Evolutionary conservation across 64 coral and sea anemone genomes (phyloP).

Genomic region (Actinia equina): DNA sequence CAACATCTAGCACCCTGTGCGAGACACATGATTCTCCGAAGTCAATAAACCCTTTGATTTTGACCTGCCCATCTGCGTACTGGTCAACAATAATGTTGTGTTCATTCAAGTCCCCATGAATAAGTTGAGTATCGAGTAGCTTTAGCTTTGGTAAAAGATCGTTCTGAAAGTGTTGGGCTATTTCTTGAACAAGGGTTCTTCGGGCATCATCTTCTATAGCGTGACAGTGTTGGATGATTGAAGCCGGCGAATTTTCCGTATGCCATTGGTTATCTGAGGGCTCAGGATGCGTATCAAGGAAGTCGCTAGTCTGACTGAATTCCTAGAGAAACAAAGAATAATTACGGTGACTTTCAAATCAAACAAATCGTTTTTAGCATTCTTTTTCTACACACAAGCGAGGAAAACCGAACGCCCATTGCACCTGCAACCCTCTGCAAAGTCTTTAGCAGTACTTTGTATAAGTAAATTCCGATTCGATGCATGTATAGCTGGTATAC

Average conservation of each 20-base stretch:
- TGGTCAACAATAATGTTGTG: not conserved
- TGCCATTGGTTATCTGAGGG: not conserved
- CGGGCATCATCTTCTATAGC: not conserved
- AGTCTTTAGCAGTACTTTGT: no score
- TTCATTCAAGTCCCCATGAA: not conserved
- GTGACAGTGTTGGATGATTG: not conserved
- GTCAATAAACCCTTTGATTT: slow-evolving; percentile 9
- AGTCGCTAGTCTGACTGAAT: not conserved
- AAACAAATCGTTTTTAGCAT: no score
- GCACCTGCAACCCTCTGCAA: no score
- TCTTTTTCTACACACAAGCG: no score
- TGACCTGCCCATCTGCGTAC: not conserved
- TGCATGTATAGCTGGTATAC: no score
- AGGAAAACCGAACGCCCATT: no score
- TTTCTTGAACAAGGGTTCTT: not conserved
- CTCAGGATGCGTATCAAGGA: not conserved
- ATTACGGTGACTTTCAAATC: no score
- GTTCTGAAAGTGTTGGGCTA: not conserved
- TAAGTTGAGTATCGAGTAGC: not conserved
- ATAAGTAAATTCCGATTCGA: no score
- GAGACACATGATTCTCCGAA: not conserved
- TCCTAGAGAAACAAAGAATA: not conserved
- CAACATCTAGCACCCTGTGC: not conserved
- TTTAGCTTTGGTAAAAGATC: not conserved
- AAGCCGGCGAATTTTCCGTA: not conserved